Evolutionary conservation across 2,888 invertebrate species (phyloP).

Genomic region (Melipona beecheii): DNA sequence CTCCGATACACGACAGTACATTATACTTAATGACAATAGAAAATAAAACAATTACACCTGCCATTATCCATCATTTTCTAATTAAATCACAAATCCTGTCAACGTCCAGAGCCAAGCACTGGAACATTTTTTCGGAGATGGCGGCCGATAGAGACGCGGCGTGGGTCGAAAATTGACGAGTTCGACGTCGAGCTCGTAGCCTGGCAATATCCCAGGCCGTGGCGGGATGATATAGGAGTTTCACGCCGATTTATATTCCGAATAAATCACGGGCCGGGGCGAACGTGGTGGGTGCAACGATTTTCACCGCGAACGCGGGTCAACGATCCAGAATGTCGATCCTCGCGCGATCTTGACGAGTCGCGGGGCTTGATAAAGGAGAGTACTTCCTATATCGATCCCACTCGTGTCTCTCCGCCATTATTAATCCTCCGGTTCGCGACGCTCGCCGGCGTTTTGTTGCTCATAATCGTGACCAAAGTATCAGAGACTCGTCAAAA

Average conservation of each 20-base stretch:
- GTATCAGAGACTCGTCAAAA: too few relatives aligned
- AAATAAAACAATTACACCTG: background rate
- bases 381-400: constrained; percentile 70
- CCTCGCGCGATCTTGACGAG: constrained; percentile 61
- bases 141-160: constrained; percentile 2
- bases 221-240: constrained; percentile 57
- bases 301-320: constrained; percentile 46
- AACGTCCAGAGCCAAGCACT: background rate
- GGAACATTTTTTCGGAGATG: background rate
- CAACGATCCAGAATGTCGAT: constrained; percentile 71
- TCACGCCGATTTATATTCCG: constrained; percentile 75
- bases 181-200: constrained; percentile 59
- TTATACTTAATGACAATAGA: background rate
- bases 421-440: constrained; percentile 48
- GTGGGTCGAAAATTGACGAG: constrained; percentile 78
- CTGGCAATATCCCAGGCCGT: constrained; percentile 12
- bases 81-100: background rate
- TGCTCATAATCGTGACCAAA: constrained; percentile 24
- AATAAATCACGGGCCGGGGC: constrained; percentile 70
- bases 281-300: constrained; percentile 49
- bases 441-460: constrained; percentile 34
- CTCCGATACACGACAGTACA: background rate
- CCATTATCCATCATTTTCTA: background rate
- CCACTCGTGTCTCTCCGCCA: constrained; percentile 44
- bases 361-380: constrained; percentile 10